These are phyloP conservation scores for Acanthosepion lycidas DNA, from an alignment of 2,888 invertebrate genomes.

Conservation along the genomic window DNA sequence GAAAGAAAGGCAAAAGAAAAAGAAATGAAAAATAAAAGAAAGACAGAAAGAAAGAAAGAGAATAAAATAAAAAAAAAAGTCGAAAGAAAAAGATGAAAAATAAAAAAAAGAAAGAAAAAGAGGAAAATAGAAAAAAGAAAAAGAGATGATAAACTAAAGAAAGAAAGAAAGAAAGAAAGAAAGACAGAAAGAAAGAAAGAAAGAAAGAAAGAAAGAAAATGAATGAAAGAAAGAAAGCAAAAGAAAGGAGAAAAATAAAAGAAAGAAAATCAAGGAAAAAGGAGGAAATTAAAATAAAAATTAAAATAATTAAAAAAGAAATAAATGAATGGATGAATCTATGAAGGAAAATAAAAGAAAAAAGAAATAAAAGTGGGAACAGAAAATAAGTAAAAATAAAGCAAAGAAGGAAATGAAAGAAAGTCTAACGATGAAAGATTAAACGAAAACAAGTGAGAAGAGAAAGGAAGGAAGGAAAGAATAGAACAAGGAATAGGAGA, in stretches of 20 bases:
- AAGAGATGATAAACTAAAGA: not conserved
- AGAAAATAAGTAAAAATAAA: too few relatives aligned
- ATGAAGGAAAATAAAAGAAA: too few relatives aligned
- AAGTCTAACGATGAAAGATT: too few relatives aligned
- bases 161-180: not conserved
- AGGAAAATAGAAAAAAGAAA: not conserved
- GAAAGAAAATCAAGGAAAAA: too few relatives aligned
- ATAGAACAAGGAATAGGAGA: not conserved
- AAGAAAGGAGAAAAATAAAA: not conserved
- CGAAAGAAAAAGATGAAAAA: not conserved
- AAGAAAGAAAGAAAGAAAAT: not conserved
- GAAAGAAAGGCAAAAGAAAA: too few relatives aligned
- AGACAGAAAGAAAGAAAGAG: not conserved
- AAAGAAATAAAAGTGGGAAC: too few relatives aligned
- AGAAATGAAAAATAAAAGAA: too few relatives aligned
- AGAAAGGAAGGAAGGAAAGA: not conserved
- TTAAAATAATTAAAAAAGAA: too few relatives aligned
- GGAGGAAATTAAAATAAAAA: too few relatives aligned
- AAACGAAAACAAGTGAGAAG: too few relatives aligned
- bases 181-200: rapidly evolving
- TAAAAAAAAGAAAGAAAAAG: not conserved
- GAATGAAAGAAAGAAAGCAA: not conserved
- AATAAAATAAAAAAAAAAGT: not conserved
- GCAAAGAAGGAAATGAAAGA: too few relatives aligned
- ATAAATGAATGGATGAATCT: too few relatives aligned